Percentiles rank a stretch among this genome's conserved stretches.
phyloP scores from a whole-genome alignment of 2,113 vertebrate species.

The Cyanocitta stelleri region DNA sequence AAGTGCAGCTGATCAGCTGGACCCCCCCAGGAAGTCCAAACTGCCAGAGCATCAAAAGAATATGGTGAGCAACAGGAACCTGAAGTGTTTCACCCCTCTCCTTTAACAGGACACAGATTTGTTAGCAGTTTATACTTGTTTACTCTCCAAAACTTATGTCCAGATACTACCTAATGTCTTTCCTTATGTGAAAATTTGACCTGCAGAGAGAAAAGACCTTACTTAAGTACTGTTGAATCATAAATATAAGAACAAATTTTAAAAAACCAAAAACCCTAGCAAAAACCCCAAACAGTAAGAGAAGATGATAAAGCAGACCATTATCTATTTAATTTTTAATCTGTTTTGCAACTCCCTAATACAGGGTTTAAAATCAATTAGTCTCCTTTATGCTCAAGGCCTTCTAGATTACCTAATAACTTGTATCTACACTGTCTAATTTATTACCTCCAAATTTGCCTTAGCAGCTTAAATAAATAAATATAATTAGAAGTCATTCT shows the following conservation, averaged over 20 bases:
- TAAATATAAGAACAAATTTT: not conserved
- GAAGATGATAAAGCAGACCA: not conserved
- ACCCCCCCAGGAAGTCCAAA: not conserved
- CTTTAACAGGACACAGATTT: not conserved
- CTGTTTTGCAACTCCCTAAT: not conserved
- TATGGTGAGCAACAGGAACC: not conserved
- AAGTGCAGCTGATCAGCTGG: not conserved
- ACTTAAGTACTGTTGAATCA: not conserved
- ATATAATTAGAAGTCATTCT: not conserved
- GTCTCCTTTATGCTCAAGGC: not conserved
- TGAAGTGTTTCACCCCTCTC: not conserved
- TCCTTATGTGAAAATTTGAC: not conserved
- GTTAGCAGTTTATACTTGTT: not conserved
- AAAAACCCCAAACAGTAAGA: not conserved
- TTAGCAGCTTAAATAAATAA: not conserved
- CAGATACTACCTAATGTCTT: not conserved
- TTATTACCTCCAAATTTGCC: not conserved
- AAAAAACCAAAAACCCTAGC: not conserved
- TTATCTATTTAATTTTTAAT: not conserved
- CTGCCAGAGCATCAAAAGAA: not conserved
- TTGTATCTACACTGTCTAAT: not conserved
- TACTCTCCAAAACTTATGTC: not conserved
- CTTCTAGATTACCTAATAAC: not conserved
- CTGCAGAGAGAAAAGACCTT: not conserved
- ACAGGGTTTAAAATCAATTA: not conserved